A percentile compares a stretch with the other conserved stretches of the same genome.
These are phyloP conservation scores for Proales similis DNA, from an alignment of 1,140 invertebrate genomes.

Conservation along the genomic window DNA sequence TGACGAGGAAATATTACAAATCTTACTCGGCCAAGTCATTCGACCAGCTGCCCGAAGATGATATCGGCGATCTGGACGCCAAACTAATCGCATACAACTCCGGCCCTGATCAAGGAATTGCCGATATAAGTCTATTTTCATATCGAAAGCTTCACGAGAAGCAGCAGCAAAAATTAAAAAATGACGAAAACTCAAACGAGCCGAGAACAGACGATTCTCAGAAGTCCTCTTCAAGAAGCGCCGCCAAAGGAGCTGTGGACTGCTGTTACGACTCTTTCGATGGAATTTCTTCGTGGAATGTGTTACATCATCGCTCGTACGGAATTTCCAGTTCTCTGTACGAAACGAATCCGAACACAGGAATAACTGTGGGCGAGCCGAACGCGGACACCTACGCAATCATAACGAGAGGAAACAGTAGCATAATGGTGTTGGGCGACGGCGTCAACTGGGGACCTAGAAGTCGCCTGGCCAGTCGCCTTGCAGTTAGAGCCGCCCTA, in stretches of 20 bases:
- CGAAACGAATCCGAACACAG: constrained; percentile 11
- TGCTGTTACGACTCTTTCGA: constrained; percentile 28
- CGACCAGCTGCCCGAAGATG: constrained; percentile 22
- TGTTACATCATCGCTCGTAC: constrained; percentile 19
- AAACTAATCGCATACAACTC: constrained; percentile 22
- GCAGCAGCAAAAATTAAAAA: constrained; percentile 12
- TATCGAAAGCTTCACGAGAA: too few species aligned
- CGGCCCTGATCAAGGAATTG: constrained; percentile 24
- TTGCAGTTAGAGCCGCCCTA: constrained; percentile 76
- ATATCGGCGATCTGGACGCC: constrained; percentile 8
- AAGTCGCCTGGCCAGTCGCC: constrained; percentile 74
- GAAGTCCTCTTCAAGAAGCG: too few species aligned
- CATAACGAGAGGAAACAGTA: constrained; percentile 68
- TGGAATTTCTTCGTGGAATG: constrained; percentile 16
- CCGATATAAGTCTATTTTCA: constrained; percentile 1
- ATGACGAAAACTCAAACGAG: background rate
- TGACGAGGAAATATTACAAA: constrained; percentile 20
- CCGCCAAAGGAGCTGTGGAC: background rate
- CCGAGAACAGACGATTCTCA: background rate
- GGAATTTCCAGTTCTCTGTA: constrained; percentile 30
- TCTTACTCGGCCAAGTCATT: constrained; percentile 30
- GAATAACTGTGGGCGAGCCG: constrained; percentile 62
- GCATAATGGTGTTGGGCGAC: constrained; percentile 75
- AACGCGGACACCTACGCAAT: constrained; percentile 83
- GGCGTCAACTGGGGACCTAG: constrained; percentile 89